Base-by-base conservation (phyloP, 1,140 invertebrate species). In the Hypsibius dujardini region DNA sequence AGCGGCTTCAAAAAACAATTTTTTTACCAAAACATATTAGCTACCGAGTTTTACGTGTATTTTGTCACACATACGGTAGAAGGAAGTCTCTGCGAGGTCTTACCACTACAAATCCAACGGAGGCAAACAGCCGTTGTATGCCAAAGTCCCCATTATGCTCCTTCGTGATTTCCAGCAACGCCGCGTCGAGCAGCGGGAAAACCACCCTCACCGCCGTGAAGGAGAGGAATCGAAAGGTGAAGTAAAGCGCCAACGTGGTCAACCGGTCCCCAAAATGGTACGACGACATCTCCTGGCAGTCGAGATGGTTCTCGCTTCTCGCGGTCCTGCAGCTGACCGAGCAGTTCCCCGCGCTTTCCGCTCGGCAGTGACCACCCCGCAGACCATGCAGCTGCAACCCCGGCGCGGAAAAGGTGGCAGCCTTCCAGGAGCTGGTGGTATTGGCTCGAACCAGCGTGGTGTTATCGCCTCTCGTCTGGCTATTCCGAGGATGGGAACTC, bases 111-210 rank as follows among this genome's bases (percentile, higher is more conserved):
- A 67, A 67, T 7, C 62, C 62, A 12, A 67, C 62, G 12, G 62
- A 67, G 62, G 62, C 62, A 42, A 67, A 67, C 42, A 67, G 42
- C 42, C 62, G 7, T 42, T 67, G 62, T 14, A 67, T 67, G 62
- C 62, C 62, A 67, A 67, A 67, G 45, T 67, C 62, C 62, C 62
- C 62, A 14, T 67, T 67, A 3, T 67, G 7, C 62, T 67, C 7
- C 62, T 67, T 67, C 12, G 62, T 42, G 3, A 67, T 67, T 42
- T 67, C 62, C 62, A 67, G 45, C 7, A 67, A 3, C 62, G 62
- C 62, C 42, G 62, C 62, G 42, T 67, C 62, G 3, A 3, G 3
- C 62, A 67, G 42, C 7, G 62, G 62, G 62, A 67, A 67, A 7
- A 67, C 62, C 62, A 67, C 62, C 7, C 62, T 12, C 3, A 67